These are phyloP conservation scores for Xiphophorus maculatus DNA, from an alignment of 2,113 vertebrate species.

Conservation along the genomic window DNA sequence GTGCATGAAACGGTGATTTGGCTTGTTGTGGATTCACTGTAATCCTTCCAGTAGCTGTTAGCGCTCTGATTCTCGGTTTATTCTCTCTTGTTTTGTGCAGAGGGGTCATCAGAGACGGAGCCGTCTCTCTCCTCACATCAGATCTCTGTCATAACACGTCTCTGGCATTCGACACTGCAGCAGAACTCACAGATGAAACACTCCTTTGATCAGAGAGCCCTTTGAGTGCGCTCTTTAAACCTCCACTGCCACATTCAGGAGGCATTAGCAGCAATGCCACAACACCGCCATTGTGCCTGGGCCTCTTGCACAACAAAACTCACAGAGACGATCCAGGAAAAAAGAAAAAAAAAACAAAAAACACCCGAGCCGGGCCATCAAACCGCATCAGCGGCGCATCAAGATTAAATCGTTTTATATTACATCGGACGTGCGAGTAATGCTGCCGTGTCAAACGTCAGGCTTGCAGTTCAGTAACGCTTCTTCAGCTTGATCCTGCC, in stretches of 20 bases:
- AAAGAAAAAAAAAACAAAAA: background rate
- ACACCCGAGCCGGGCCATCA: constrained; percentile 35
- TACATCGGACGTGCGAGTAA: constrained; percentile 38
- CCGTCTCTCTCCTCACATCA: constrained; percentile 65
- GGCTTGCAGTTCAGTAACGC: constrained; percentile 29
- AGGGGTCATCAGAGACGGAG: constrained; percentile 54
- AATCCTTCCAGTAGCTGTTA: background rate
- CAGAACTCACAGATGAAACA: constrained; percentile 73
- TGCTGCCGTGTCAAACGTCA: constrained; percentile 19
- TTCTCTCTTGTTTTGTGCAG: constrained; percentile 33
- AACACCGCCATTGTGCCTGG: constrained; percentile 53
- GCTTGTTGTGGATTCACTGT: background rate
- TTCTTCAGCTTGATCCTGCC: constrained; percentile 25
- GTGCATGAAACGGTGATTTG: background rate
- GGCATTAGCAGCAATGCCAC: constrained; percentile 59
- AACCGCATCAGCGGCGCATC: constrained; percentile 35
- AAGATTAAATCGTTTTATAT: constrained; percentile 52
- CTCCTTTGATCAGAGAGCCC: constrained; percentile 70
- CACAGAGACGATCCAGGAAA: constrained; percentile 9
- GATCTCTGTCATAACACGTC: constrained; percentile 59
- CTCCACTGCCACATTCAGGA: constrained; percentile 65
- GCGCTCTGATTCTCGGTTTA: constrained; percentile 40
- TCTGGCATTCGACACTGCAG: constrained; percentile 57
- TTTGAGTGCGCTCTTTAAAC: constrained; percentile 73
- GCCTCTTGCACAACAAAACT: constrained; percentile 32